These are phyloP conservation scores for Dryadula phaetusa DNA, from an alignment of 2,888 invertebrate genomes.

Conservation along the genomic window DNA sequence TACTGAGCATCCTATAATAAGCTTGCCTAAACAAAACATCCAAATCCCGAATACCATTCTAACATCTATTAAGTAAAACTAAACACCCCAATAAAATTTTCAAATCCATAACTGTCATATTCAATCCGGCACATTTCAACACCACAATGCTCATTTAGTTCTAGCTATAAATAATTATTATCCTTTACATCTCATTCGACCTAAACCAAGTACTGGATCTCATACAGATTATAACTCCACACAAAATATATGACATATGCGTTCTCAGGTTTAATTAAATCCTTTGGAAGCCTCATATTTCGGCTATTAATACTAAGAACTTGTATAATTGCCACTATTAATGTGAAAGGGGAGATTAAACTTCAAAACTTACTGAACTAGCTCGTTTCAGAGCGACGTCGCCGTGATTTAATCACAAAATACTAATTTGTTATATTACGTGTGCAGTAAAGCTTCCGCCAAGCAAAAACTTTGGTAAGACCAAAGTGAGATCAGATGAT, in stretches of 20 bases:
- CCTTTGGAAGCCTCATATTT: conserved; percentile 37
- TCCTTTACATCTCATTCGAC: not conserved
- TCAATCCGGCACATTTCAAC: too few species aligned
- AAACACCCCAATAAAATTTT: too few species aligned
- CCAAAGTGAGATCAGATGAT: too few species aligned
- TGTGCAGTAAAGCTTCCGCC: not conserved
- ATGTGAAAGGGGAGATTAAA: conserved; percentile 43
- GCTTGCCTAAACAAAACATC: too few species aligned
- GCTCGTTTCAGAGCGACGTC: conserved; percentile 28
- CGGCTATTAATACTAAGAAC: conserved; percentile 43
- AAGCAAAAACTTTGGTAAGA: not conserved
- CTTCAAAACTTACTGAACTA: conserved; percentile 38
- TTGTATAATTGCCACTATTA: conserved; percentile 43
- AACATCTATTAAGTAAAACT: too few species aligned
- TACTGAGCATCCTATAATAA: too few species aligned
- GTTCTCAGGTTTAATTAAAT: conserved; percentile 43
- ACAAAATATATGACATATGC: conserved; percentile 25
- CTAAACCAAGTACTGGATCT: not conserved
- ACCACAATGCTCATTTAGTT: too few species aligned
- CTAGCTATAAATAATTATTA: too few species aligned
- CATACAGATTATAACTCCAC: not conserved
- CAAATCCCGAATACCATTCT: too few species aligned
- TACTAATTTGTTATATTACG: conserved; percentile 32
- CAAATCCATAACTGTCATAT: too few species aligned
- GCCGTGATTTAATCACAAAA: conserved; percentile 39